These are phyloP conservation scores for Pyrocephalus nanus DNA, from an alignment of 2,797 vertebrate species.

Conservation along the genomic window DNA sequence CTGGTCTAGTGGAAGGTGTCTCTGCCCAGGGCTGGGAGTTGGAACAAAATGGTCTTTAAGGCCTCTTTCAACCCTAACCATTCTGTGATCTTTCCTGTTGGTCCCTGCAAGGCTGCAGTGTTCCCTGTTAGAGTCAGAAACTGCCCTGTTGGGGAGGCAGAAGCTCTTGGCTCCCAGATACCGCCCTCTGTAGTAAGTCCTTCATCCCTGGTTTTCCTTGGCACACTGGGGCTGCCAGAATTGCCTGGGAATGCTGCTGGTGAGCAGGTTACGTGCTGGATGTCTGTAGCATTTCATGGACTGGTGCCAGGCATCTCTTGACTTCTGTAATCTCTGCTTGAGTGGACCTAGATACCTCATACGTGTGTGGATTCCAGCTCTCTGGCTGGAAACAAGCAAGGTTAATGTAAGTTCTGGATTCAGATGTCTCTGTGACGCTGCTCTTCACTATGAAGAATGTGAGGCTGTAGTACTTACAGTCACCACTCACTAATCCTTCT, in stretches of 20 bases:
- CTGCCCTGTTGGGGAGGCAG: not conserved
- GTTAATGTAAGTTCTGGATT: not conserved
- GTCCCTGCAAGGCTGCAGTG: not conserved
- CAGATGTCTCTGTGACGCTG: not conserved
- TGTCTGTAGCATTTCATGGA: not conserved
- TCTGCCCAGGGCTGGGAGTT: not conserved
- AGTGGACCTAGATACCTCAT: conserved; percentile 40
- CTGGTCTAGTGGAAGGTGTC: not conserved
- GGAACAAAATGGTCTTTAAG: fast-evolving
- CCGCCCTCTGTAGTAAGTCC: fast-evolving
- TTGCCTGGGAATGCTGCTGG: not conserved
- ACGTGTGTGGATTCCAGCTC: not conserved
- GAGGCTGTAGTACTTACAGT: not conserved
- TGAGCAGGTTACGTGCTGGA: not conserved
- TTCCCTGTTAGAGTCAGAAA: not conserved
- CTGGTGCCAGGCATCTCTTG: conserved; percentile 49
- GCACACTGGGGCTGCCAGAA: not conserved
- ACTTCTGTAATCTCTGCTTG: conserved; percentile 55
- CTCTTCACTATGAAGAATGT: not conserved
- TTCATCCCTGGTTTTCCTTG: not conserved
- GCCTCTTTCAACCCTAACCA: not conserved
- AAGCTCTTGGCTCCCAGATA: not conserved
- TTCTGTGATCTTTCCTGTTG: not conserved
- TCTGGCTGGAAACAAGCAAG: conserved; percentile 13
- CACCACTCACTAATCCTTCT: not conserved